phyloP scores from a whole-genome alignment of 2,888 invertebrate genomes.

The Anoncus sp. region DNA sequence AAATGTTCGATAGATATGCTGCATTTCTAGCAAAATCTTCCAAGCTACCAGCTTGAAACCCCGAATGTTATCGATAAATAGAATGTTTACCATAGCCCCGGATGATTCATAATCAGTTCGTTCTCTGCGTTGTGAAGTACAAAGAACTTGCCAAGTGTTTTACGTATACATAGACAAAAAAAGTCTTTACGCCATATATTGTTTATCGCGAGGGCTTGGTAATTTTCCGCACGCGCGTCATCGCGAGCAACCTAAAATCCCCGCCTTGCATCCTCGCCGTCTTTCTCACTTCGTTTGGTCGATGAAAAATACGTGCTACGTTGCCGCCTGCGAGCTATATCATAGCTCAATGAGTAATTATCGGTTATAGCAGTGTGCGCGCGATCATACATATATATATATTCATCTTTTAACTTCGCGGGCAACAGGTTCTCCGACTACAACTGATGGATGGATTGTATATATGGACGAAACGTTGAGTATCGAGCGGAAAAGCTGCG shows the following conservation, averaged over 20 bases:
- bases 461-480: constrained; percentile 14
- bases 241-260: neutral
- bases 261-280: neutral
- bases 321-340: constrained; percentile 16
- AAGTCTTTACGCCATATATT: constrained; percentile 11
- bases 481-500: constrained; percentile 38
- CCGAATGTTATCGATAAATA: too few species aligned
- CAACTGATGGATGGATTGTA: constrained; percentile 27
- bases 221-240: constrained; percentile 46
- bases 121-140: too few species aligned
- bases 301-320: constrained; percentile 13
- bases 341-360: constrained; percentile 23
- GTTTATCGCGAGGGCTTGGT: constrained; percentile 4
- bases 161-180: neutral
- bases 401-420: constrained; percentile 23
- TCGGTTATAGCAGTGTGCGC: constrained; percentile 21
- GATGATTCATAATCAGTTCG: too few species aligned
- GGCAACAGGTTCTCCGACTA: constrained; percentile 41
- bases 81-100: too few species aligned
- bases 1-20: too few species aligned
- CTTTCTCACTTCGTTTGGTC: constrained; percentile 13
- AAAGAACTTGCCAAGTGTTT: neutral
- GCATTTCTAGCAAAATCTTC: too few species aligned
- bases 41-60: too few species aligned
- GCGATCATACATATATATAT: too few species aligned